A percentile compares a stretch with the other conserved stretches of the same genome.
Conservation (phyloP, 2,797 vertebrate species). For the Otus scops region DNA sequence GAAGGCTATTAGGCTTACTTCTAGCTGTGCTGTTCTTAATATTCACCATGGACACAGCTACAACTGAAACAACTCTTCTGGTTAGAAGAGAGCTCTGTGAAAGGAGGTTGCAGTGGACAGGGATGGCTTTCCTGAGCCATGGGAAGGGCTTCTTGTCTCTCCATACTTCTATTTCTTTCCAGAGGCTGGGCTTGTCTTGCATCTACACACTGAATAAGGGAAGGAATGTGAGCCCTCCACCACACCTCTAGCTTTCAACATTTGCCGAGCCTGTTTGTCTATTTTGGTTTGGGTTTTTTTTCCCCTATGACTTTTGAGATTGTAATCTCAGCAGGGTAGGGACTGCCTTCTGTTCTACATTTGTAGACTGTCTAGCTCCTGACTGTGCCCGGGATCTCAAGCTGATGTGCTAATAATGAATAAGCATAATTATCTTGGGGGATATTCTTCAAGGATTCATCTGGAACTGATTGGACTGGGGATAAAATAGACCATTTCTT, state of each 20-base stretch:
- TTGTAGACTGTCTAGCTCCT: not conserved
- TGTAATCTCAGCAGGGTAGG: conserved; percentile 1
- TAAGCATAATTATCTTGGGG: not conserved
- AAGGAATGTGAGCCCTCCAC: conserved; percentile 28
- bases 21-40: not conserved
- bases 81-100: not conserved
- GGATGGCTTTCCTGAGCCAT: not conserved
- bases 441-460: not conserved
- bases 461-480: not conserved
- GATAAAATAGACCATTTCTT: not conserved
- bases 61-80: not conserved
- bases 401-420: not conserved
- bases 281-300: not conserved
- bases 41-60: not conserved
- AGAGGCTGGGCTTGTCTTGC: not conserved
- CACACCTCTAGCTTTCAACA: conserved; percentile 52
- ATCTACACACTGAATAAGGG: not conserved
- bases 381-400: not conserved
- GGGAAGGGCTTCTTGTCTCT: not conserved
- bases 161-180: not conserved
- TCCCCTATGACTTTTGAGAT: not conserved
- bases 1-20: not conserved
- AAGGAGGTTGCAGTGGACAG: not conserved
- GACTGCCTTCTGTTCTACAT: not conserved
- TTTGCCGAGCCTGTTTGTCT: conserved; percentile 45